Percentiles rank a stretch among this genome's conserved stretches.
phyloP scores from a whole-genome alignment of 2,113 vertebrate species.

The Promerops cafer region DNA sequence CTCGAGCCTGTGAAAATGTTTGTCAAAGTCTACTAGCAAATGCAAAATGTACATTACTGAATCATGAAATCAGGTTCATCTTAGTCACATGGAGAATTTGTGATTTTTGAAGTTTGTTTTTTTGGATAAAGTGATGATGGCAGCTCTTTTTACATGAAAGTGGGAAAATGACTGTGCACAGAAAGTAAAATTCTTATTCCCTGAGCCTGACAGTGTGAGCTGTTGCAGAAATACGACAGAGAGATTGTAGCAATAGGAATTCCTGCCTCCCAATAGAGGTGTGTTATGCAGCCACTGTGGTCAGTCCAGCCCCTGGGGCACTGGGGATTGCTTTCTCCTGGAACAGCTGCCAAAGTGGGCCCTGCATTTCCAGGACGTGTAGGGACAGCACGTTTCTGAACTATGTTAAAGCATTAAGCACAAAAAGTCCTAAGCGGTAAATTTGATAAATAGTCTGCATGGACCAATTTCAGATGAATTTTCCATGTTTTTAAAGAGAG shows the following conservation, averaged over 20 bases:
- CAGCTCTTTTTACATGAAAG: background rate
- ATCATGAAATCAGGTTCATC: background rate
- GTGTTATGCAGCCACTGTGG: background rate
- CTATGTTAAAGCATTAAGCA: background rate
- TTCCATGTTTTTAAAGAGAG: background rate
- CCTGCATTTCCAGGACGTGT: background rate
- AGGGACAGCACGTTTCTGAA: background rate
- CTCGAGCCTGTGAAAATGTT: background rate
- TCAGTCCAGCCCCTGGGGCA: background rate
- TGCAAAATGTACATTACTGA: background rate
- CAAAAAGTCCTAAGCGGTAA: background rate
- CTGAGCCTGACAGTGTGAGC: background rate
- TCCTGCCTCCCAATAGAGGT: accelerated
- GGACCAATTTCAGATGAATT: background rate
- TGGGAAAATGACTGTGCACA: background rate
- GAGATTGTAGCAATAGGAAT: background rate
- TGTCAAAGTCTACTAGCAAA: background rate
- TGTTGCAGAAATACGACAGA: background rate
- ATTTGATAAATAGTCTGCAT: background rate
- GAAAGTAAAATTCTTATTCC: background rate
- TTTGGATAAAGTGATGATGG: background rate
- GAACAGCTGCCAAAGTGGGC: background rate
- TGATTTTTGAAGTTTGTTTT: background rate
- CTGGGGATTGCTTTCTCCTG: background rate
- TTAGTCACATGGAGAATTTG: background rate